These are phyloP conservation scores for Pristionchus maxplancki DNA, from an alignment of 2,888 invertebrate genomes.

Conservation along the genomic window DNA sequence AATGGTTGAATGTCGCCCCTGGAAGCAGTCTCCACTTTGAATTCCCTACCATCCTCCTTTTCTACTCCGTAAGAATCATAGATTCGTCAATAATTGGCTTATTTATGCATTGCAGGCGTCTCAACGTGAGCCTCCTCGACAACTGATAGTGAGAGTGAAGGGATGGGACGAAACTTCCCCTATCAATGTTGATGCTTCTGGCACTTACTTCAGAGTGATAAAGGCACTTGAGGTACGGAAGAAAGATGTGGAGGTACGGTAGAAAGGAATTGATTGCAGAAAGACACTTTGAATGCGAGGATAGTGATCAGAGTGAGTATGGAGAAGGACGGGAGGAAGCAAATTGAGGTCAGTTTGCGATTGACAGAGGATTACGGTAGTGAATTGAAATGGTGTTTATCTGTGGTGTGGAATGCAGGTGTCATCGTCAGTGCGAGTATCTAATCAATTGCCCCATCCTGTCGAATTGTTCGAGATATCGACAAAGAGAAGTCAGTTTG, in stretches of 20 bases:
- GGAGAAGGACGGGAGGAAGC: constrained; percentile 95
- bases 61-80: constrained; percentile 16
- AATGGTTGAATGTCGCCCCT: constrained; percentile 86
- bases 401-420: not conserved
- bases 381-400: not conserved
- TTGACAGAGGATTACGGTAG: not conserved
- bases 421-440: constrained; percentile 48
- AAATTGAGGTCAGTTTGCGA: constrained; percentile 79
- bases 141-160: constrained; percentile 90
- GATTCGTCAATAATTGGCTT: too few species aligned
- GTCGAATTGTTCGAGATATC: constrained; percentile 61
- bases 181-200: constrained; percentile 95
- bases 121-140: constrained; percentile 79
- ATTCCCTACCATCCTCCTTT: constrained; percentile 80
- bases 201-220: constrained; percentile 87
- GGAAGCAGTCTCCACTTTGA: constrained; percentile 90
- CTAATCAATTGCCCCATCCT: constrained; percentile 63
- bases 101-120: constrained; percentile 57
- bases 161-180: constrained; percentile 92
- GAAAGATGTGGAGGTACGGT: constrained; percentile 13
- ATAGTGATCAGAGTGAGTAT: constrained; percentile 92
- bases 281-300: constrained; percentile 81
- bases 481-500: constrained; percentile 48
- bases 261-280: not conserved
- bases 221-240: constrained; percentile 60